Base-by-base conservation (phyloP, 2,113 vertebrate genomes). In the Diglossa brunneiventris region DNA sequence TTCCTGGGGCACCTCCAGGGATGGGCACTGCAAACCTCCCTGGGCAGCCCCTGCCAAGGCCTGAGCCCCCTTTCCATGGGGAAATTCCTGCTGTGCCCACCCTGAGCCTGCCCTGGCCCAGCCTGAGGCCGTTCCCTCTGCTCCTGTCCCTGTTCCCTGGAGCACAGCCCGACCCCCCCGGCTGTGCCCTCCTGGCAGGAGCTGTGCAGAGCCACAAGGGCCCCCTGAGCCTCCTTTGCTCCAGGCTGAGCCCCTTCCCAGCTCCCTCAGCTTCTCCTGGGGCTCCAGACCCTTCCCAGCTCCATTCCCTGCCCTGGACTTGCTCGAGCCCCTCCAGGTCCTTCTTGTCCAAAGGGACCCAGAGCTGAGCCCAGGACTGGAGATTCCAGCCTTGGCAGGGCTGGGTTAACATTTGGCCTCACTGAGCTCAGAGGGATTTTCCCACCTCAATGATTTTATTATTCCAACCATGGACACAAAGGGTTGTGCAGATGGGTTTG, bases 291-390 rank as follows among this genome's bases (percentile, higher is more conserved):
- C 27, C 35, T 58, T n/a, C 44, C 42, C 56, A 53, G 58, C 21
- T 11, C 56, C 1, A 0, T 27, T 61, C 55, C 64, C 12, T 61
- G 1, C 47, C 19, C 55, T 69, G 53, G 46, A 23, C 15, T 0
- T 0, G 0, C 64, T 53, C 28, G 55, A 77, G 39, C 28, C 11
- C 19, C 64, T 87, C 39, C 0, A 1, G 1, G 30, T 47, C 84
- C 16, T 28, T 52, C 46, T 9, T 35, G 20, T 2, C 52, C 30
- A 12, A 31, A 31, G 30, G 52, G 30, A 3, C n/a, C 41, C 49
- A 11, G 7, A 17, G 9, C 24, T 35, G 41, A 30, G 19, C 13
- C 31, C 49, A 49, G 26, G 30, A 10, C 1, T 56, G 33, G 58
- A 31, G 59, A 13, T 50, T 8, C 30, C 12, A 58, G 13, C 4